Percentiles rank a stretch among this genome's conserved stretches.
phyloP scores from a whole-genome alignment of 1,140 invertebrate genomes.

The Samia ricini region DNA sequence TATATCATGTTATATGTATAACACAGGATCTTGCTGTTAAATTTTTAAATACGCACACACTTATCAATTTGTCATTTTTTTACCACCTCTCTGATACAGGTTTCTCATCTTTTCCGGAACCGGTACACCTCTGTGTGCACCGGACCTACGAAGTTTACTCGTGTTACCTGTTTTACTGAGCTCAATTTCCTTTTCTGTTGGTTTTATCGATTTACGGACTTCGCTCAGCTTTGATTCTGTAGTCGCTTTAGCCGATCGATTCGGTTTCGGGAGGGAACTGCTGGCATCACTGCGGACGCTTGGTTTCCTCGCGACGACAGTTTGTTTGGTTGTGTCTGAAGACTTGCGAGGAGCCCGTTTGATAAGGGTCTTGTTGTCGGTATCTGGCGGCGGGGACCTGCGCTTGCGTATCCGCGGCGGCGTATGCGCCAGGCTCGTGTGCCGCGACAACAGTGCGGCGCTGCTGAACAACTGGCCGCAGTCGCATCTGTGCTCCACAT shows the following conservation, averaged over 20 bases:
- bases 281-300: conserved; percentile 19
- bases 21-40: conserved; percentile 7
- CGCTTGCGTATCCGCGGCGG: conserved; percentile 59
- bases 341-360: conserved; percentile 14
- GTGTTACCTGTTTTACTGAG: conserved; percentile 20
- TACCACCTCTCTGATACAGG: conserved; percentile 42
- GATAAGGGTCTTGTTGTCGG: conserved; percentile 10
- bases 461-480: conserved; percentile 70
- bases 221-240: conserved; percentile 12
- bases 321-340: conserved; percentile 16
- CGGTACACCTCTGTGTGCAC: conserved; percentile 40
- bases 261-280: conserved; percentile 17
- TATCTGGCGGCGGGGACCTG: conserved; percentile 38
- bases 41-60: not conserved
- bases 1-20: conserved; percentile 17
- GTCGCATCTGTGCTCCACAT: conserved; percentile 63
- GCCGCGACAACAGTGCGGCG: conserved; percentile 59
- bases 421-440: conserved; percentile 67
- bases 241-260: conserved; percentile 27
- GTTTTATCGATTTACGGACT: conserved; percentile 18
- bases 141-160: conserved; percentile 30
- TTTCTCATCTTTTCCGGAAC: conserved; percentile 55
- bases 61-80: conserved; percentile 22
- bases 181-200: conserved; percentile 14
- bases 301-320: conserved; percentile 18